Conservation (phyloP, 2,113 vertebrate genomes). For the Podarcis cretensis region DNA sequence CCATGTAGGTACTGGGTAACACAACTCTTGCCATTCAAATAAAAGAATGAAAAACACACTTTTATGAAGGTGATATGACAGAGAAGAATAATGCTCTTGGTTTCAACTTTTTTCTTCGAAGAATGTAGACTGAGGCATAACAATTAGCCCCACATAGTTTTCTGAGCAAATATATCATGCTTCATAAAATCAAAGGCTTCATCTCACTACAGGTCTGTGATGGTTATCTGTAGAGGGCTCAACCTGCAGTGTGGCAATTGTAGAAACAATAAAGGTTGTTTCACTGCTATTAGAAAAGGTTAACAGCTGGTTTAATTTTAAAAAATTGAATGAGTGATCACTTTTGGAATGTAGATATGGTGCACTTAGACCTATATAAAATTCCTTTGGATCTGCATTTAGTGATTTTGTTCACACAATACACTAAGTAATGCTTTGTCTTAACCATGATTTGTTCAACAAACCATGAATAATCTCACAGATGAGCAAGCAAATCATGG, state of each 20-base stretch:
- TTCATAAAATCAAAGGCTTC: not conserved
- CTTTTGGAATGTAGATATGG: not conserved
- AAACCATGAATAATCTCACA: too few relatives aligned
- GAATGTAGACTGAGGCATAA: not conserved
- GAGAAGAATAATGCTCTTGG: not conserved
- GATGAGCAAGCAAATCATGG: too few relatives aligned
- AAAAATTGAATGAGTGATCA: not conserved
- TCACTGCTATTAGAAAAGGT: too few relatives aligned
- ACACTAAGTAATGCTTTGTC: too few relatives aligned
- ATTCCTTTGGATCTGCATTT: not conserved
- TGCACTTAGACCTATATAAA: not conserved
- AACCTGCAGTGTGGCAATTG: not conserved
- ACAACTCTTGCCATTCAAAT: not conserved
- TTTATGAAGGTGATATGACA: not conserved
- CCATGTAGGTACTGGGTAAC: not conserved
- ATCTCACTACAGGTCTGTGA: not conserved
- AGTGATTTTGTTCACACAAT: too few relatives aligned
- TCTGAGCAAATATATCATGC: not conserved
- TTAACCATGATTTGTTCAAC: too few relatives aligned
- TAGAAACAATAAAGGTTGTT: not conserved
- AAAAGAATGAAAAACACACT: not conserved
- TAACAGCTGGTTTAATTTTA: not conserved
- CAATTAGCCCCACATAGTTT: not conserved
- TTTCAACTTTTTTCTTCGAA: not conserved
- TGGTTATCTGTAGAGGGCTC: not conserved